Evolutionary conservation across 2,797 vertebrate species (phyloP).

Genomic region (Ambastaia sidthimunki): DNA sequence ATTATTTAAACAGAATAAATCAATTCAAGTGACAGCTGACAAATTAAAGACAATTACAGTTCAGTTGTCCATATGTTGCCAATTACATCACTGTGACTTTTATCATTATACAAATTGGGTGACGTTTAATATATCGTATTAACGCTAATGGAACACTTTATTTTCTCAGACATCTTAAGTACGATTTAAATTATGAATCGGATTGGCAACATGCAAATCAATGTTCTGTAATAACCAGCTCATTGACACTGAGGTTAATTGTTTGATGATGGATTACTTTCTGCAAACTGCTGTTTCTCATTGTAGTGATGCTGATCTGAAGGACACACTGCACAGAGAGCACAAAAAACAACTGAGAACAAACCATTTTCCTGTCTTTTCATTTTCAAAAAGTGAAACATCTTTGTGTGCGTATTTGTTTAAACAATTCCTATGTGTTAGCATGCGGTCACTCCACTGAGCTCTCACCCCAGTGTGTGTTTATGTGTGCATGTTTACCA

Average conservation of each 20-base stretch:
- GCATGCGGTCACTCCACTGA: slow-evolving; percentile 24
- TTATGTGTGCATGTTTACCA: not conserved
- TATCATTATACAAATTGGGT: slow-evolving; percentile 18
- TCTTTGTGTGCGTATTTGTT: not conserved
- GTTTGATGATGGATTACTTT: slow-evolving; percentile 67
- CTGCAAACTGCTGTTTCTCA: slow-evolving; percentile 84
- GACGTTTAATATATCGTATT: slow-evolving; percentile 34
- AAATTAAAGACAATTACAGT: not conserved
- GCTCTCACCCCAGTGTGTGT: slow-evolving; percentile 7
- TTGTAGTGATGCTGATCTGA: slow-evolving; percentile 83
- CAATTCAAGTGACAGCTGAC: not conserved
- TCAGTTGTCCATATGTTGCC: not conserved
- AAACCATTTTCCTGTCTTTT: not conserved
- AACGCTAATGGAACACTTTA: slow-evolving; percentile 28
- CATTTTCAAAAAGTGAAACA: not conserved
- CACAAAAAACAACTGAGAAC: slow-evolving; percentile 4
- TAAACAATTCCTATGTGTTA: slow-evolving; percentile 5
- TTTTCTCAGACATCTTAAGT: slow-evolving; percentile 18
- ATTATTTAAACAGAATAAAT: not conserved
- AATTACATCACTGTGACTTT: not conserved
- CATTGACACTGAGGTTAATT: slow-evolving; percentile 38
- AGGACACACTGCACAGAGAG: slow-evolving; percentile 64
- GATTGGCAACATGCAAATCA: slow-evolving; percentile 26
- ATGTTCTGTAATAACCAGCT: slow-evolving; percentile 31
- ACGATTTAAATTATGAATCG: slow-evolving; percentile 19